These are phyloP conservation scores for Tromatobia lineatoria DNA, from an alignment of 2,888 invertebrate species.

Conservation along the genomic window DNA sequence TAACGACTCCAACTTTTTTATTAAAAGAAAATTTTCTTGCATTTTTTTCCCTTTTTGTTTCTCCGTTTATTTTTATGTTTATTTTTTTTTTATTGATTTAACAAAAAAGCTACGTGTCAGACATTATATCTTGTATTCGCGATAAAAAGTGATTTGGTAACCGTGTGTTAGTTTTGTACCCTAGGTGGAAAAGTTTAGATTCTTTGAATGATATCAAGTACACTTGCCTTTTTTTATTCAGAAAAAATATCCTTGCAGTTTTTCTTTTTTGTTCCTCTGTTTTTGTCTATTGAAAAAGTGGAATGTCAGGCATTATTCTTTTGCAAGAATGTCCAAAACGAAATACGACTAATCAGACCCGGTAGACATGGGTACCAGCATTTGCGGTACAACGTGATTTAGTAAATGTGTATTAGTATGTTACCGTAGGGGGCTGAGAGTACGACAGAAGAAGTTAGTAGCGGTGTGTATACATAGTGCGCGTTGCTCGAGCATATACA, in stretches of 20 bases:
- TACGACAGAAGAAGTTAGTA: constrained; percentile 14
- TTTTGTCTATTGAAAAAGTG: neutral
- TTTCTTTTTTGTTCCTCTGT: neutral
- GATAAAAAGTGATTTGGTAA: no score
- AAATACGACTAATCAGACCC: neutral
- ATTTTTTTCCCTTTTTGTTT: no score
- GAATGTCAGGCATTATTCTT: neutral
- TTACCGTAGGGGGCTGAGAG: constrained; percentile 12
- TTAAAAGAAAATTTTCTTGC: no score
- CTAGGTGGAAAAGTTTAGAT: no score
- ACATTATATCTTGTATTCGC: no score
- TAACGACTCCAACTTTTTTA: no score
- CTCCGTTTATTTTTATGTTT: no score
- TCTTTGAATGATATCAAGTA: no score
- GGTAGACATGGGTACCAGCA: constrained; percentile 1
- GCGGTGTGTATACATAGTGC: constrained; percentile 36
- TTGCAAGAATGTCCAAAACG: neutral
- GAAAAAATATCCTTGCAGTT: neutral
- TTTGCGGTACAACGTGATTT: constrained; percentile 17
- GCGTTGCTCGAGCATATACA: constrained; percentile 24
- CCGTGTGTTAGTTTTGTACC: no score
- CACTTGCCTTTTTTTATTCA: no score
- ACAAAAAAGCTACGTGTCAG: no score
- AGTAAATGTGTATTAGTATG: constrained; percentile 1
- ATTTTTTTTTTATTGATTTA: no score